These are phyloP conservation scores for Eucidaris tribuloides DNA, from an alignment of 35 echinoderm and acorn worm species.

Conservation along the genomic window DNA sequence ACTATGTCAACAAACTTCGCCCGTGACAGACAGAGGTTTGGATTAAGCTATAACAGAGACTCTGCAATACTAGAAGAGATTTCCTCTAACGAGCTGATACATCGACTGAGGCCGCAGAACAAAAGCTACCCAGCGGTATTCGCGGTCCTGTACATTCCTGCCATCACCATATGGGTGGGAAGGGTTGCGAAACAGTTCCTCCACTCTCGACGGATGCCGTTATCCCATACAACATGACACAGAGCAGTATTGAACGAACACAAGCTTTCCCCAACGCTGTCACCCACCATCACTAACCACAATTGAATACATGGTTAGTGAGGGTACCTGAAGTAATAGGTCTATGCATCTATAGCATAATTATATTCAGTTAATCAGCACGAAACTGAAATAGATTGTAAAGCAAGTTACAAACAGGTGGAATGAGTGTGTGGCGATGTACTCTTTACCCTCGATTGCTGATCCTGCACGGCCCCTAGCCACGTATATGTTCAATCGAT, in stretches of 20 bases:
- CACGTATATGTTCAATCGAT: too few relatives aligned
- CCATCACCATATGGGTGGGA: slow-evolving; percentile 53
- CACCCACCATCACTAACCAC: slow-evolving; percentile 82
- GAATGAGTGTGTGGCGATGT: too few relatives aligned
- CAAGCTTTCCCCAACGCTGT: slow-evolving; percentile 24
- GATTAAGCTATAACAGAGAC: too few relatives aligned
- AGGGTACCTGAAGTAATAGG: neutral
- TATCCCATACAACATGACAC: slow-evolving; percentile 55
- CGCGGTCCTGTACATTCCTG: slow-evolving; percentile 29
- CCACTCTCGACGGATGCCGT: slow-evolving; percentile 24
- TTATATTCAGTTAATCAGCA: too few relatives aligned
- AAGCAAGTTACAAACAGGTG: too few relatives aligned
- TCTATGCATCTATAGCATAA: neutral
- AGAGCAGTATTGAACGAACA: slow-evolving; percentile 39
- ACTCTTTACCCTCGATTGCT: too few relatives aligned
- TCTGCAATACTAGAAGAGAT: too few relatives aligned
- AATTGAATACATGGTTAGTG: too few relatives aligned
- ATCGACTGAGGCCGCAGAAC: neutral
- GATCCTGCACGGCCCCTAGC: too few relatives aligned
- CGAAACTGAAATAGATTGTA: too few relatives aligned
- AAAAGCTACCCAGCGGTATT: slow-evolving; percentile 27
- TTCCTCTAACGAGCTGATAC: slow-evolving; percentile 29
- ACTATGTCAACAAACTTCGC: too few relatives aligned
- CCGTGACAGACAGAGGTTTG: too few relatives aligned
- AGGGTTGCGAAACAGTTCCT: slow-evolving; percentile 74